Base-by-base conservation (phyloP, 2,888 invertebrate species). In the Apeira syringaria region DNA sequence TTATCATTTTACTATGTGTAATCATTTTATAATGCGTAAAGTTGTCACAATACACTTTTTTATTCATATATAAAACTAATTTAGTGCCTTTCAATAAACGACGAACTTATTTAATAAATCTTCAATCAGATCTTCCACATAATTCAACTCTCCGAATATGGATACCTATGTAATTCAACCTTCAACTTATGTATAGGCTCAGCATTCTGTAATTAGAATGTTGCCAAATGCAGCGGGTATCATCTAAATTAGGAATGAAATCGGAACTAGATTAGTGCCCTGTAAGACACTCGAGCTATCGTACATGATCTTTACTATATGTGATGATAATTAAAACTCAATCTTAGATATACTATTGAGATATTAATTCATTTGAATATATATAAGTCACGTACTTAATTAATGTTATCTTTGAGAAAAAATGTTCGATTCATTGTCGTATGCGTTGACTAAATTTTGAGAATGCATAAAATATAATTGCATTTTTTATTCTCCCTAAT, bases 241-340 rank as follows among this genome's bases (percentile, higher is more conserved):
- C 33, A 40, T 24, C 36, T 33, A 41, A 24, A 35, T 37, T 42
- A 44, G 51, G 38, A 53, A 52, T 32, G 38, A 53, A 51, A 51
- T 53, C 25, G 44, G 51, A 28, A 34, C 9, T 5, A 47, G 53
- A 56, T 53, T 44, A 27, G 27, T 39, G 6, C 51, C 51, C 32
- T 52, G 47, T 42, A 44, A 33, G 15, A 50, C 44, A 28, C 50
- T 36, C 43, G 29, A 27, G 22, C 29, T 47, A 53, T 53, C 51
- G 6, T 1, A 30, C 40, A 38, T 32, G 32, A 56, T 53, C 51
- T 49, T 51, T 39, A 49, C 28, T 53, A 42, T 51, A 50, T 53
- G 39, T 53, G 47, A 43, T 39, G 47, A 50, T 50, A 47, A 47
- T 51, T 40, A 25, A 36, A 44, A 26, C 5, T 38, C 17, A 5